Conservation (phyloP, 2,888 invertebrate species). For the Cantharis lateralis region DNA sequence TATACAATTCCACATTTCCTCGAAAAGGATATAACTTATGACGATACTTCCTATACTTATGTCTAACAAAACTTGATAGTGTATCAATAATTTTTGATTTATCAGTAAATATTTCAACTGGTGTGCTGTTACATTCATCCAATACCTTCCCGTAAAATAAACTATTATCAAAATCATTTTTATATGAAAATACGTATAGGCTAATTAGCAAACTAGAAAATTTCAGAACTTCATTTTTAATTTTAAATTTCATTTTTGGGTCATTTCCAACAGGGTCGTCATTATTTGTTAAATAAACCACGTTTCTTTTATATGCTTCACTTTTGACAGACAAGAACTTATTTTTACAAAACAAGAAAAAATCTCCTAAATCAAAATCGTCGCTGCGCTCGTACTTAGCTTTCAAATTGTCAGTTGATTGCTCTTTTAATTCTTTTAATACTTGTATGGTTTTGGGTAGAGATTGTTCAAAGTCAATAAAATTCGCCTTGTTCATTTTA, state of each 20-base stretch:
- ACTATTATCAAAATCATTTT: constrained; percentile 12
- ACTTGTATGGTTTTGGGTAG: constrained; percentile 17
- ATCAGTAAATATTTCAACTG: constrained; percentile 7
- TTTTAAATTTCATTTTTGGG: constrained; percentile 9
- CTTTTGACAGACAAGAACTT: constrained; percentile 13
- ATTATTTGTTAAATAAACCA: constrained; percentile 25
- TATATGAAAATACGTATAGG: constrained; percentile 18
- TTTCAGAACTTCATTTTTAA: constrained; percentile 17
- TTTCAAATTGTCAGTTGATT: constrained; percentile 6
- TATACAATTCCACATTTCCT: constrained; percentile 10
- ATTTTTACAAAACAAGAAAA: constrained; percentile 26
- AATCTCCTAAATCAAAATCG: constrained; percentile 25
- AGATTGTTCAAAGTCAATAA: constrained; percentile 18
- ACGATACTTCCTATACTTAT: constrained; percentile 5
- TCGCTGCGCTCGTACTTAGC: constrained; percentile 11
- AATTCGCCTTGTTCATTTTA: constrained; percentile 9
- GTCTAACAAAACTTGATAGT: constrained; percentile 4
- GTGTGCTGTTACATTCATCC: constrained; percentile 5
- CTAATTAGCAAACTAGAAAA: constrained; percentile 12
- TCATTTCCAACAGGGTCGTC: constrained; percentile 23
- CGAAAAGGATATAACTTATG: constrained; percentile 23
- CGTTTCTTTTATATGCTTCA: constrained; percentile 16
- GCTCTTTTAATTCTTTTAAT: constrained; percentile 6
- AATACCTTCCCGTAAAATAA: constrained; percentile 12
- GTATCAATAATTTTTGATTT: background rate